Evolutionary conservation across 2,888 invertebrate genomes (phyloP).

Genomic region (Colostygia pectinataria): DNA sequence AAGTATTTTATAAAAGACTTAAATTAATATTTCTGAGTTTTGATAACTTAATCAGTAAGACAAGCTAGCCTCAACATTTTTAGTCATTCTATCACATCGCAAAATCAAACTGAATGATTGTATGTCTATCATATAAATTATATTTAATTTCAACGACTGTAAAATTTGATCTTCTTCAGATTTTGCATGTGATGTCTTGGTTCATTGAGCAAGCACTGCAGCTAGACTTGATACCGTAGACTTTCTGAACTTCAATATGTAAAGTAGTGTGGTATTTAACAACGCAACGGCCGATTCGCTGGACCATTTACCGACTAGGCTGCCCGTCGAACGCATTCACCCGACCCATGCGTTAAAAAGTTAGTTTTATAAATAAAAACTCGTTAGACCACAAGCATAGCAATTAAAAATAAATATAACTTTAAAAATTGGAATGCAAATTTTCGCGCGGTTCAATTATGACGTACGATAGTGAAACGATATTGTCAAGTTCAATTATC

Average conservation of each 20-base stretch:
- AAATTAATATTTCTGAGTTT: too few species aligned
- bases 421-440: slow-evolving; percentile 37
- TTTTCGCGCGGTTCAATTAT: slow-evolving; percentile 45
- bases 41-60: too few species aligned
- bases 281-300: slow-evolving; percentile 66
- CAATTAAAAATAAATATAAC: slow-evolving; percentile 24
- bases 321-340: slow-evolving; percentile 66
- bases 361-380: slow-evolving; percentile 41
- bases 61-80: too few species aligned
- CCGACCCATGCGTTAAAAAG: slow-evolving; percentile 45
- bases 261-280: slow-evolving; percentile 79
- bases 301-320: slow-evolving; percentile 71
- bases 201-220: slow-evolving; percentile 26
- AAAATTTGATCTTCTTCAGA: too few species aligned
- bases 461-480: slow-evolving; percentile 34
- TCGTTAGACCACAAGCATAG: background rate
- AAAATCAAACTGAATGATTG: too few species aligned
- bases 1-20: too few species aligned
- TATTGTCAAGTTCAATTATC: slow-evolving; percentile 51
- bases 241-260: slow-evolving; percentile 68
- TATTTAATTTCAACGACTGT: too few species aligned
- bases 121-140: too few species aligned
- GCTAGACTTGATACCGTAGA: slow-evolving; percentile 36
- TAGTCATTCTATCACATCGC: too few species aligned
- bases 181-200: slow-evolving; percentile 16